Base-by-base conservation (phyloP, 2,888 invertebrate species). In the Atethmia centrago region DNA sequence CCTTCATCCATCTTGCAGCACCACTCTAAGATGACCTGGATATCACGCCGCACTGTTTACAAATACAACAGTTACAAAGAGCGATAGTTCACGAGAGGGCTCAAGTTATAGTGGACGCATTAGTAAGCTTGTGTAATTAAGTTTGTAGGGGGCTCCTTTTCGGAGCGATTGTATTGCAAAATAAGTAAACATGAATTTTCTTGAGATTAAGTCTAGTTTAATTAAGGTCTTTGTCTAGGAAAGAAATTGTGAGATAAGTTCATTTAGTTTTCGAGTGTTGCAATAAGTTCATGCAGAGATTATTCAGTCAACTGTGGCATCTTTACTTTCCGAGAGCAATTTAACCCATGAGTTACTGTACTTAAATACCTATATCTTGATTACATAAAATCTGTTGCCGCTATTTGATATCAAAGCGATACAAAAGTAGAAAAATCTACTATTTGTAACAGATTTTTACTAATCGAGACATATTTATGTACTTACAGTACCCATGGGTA, bases 101-200 rank as follows among this genome's bases (percentile, higher is more conserved):
- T 87, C 88, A 66, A 40, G 67, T 73, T 82, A 82, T 64, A 71
- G 58, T 89, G 86, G 90, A 66, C 55, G 61, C 65, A 55, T 83
- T 79, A 75, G 74, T 78, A 73, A 64, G 75, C 75, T 73, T 64
- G 65, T 80, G 85, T 88, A 87, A 90, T 89, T 88, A 88, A 88
- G 79, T 71, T 80, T 69, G 61, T 68, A 19, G 8, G 40, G 40
- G 53, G 59, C 47, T 65, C 45, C 67, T 53, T 65, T 56, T 58
- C 28, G 55, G 28, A 55, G 31, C 10, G 66, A 71, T 81, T 84
- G 68, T 69, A 53, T 74, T 78, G 59, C 66, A 71, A 77, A 74
- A 47, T 63, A 66, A 25, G 68, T 74, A 69, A 79, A 74, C 58
- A 70, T 47, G 51, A 28, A 58, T 58, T 83, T 70, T 72, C 67